Base-by-base conservation (phyloP, 2,888 invertebrate genomes). In the Strigamia crassipes region DNA sequence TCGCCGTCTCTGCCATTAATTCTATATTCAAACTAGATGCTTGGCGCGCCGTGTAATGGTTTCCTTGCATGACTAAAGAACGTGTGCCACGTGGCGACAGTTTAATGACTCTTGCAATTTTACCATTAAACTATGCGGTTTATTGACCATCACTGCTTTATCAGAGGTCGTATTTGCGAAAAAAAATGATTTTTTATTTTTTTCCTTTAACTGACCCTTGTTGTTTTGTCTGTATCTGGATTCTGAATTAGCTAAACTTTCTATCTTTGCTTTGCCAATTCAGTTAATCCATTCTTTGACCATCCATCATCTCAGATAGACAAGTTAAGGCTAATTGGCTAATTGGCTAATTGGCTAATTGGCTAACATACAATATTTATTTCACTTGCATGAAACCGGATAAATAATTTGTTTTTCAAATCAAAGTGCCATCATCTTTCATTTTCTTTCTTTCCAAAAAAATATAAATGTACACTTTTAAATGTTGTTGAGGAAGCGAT, bases 81-180 rank as follows among this genome's bases (percentile, higher is more conserved):
- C 73, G 73, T 61, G 61, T 73, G 73, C 73, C 73, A 73, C 73
- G 73, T 73, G 73, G 73, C 73, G 73, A 73, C 73, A 73, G 73
- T 73, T 73, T 73, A 73, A 73, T 73, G 73, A 73, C 73, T 73
- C 73, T 56, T 73, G 73, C 73, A 73, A 73, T 73, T 73, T 73
- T 73, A 73, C 73, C 73, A 73, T 73, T 73, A 73, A 73, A 73
- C 27, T 73, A 31, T 27, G 73, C 73, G 73, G 73, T 73, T 73
- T 73, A 73, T 73, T 73, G 73, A 73, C 73, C 73, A 73, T 73
- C 73, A 73, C n/a, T 56, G 56, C 56, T 56, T 73, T 73, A 73
- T 73, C 73, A 31, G 73, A 73, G 31, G 73, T 73, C 73, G 73
- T 73, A 73, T 73, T 21, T 56, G 56, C 56, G 56, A 18, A 73